These are phyloP conservation scores for Phrynocephalus versicolor DNA, from an alignment of 2,113 vertebrate genomes.

Conservation along the genomic window DNA sequence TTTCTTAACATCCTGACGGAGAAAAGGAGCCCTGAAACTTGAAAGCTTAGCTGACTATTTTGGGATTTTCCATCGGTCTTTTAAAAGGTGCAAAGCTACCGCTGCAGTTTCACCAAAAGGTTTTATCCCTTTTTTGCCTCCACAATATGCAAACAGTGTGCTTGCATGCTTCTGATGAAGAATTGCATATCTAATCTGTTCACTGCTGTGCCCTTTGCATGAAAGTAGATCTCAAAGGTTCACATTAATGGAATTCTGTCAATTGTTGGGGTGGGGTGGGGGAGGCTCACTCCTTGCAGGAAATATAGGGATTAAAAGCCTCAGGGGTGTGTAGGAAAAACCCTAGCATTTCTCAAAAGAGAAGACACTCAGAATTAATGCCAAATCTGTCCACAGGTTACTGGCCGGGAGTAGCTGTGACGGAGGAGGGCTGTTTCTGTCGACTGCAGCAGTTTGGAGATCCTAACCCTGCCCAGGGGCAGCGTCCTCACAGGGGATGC, in stretches of 20 bases:
- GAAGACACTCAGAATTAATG: background rate
- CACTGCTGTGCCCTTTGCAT: background rate
- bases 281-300: background rate
- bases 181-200: background rate
- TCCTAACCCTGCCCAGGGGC: conserved; percentile 24
- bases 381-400: background rate
- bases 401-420: background rate
- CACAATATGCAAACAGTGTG: too few species aligned
- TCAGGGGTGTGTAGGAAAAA: background rate
- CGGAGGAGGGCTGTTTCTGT: background rate
- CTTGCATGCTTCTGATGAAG: background rate
- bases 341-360: background rate
- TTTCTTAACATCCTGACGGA: background rate
- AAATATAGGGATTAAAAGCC: background rate
- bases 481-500: conserved; percentile 31
- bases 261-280: background rate
- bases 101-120: background rate
- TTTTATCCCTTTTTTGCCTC: background rate
- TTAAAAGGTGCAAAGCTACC: background rate
- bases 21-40: background rate
- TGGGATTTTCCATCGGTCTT: background rate
- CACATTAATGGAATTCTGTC: background rate
- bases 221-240: background rate
- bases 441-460: rapidly evolving
- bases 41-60: background rate